phyloP scores from a whole-genome alignment of 1,140 invertebrate species.

The Cyclina sinensis region DNA sequence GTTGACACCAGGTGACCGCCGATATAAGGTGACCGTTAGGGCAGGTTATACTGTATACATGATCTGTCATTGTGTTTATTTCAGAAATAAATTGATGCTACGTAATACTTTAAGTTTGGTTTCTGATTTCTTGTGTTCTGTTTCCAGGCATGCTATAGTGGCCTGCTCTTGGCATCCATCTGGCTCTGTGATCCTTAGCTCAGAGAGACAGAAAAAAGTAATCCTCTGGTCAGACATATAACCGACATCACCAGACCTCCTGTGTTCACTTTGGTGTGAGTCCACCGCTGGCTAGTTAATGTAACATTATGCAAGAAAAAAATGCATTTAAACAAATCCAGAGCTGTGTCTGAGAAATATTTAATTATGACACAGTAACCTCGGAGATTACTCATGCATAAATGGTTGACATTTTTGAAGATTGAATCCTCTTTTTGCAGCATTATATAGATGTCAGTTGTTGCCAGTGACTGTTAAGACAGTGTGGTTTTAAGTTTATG shows the following conservation, averaged over 20 bases:
- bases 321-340: no score
- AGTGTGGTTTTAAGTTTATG: no score
- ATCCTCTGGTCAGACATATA: slow-evolving; percentile 91
- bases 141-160: slow-evolving; percentile 92
- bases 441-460: no score
- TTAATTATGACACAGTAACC: no score
- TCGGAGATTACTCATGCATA: no score
- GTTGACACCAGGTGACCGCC: no score
- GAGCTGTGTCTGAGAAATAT: no score
- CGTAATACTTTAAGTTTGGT: not conserved
- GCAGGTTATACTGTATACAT: no score
- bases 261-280: not conserved
- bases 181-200: slow-evolving; percentile 94
- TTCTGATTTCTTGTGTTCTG: slow-evolving; percentile 83
- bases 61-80: not conserved
- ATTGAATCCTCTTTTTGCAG: no score
- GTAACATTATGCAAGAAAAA: not conserved
- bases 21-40: no score
- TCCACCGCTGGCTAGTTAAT: not conserved
- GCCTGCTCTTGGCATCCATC: slow-evolving; percentile 97
- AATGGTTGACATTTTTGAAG: no score
- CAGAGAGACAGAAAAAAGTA: slow-evolving; percentile 94
- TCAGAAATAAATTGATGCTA: not conserved
- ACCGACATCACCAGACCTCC: not conserved
- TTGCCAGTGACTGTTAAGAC: no score